Base-by-base conservation (phyloP, 2,888 invertebrate genomes). In the Diarsia dahlii region DNA sequence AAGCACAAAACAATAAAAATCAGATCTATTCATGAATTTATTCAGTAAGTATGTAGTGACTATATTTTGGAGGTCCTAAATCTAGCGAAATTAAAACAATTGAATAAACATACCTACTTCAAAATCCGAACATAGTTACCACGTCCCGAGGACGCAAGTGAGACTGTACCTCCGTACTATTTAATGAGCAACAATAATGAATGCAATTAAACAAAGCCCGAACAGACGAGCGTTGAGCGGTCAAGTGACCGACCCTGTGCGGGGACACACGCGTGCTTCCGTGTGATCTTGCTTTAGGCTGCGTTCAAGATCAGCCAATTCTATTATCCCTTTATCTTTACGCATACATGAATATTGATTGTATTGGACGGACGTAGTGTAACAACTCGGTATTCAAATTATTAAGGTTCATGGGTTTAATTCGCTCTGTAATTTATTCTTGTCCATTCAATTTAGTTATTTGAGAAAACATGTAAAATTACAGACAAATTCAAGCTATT, bases 241-340 rank as follows among this genome's bases (percentile, higher is more conserved):
- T 87, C 88, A 86, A 87, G 84, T 81, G 74, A 85, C 75, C 86
- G 91, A 87, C 93, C 93, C 89, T 92, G 91, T 78, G 39, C 58
- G 88, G 86, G 92, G 92, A 88, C 91, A 84, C 84, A 78, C 80
- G 87, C 83, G 85, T 76, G 81, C 91, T 93, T 93, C 93, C 93
- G 93, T 87, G 84, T 91, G 87, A 87, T 87, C 87, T 82, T 84
- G 79, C 89, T 88, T 87, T 84, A 84, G 84, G 85, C 86, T 80
- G 73, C 79, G 78, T 88, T 88, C 89, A 88, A 88, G 87, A 83
- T 66, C 88, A 88, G 87, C 78, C 69, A 84, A 88, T 84, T 89
- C 85, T 85, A 89, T 89, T 90, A 88, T 89, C 88, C 88, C 87
- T 89, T 90, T 84, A 88, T 87, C 85, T 86, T 84, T 74, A 76